Conservation (phyloP, 2,113 vertebrate species). For the Nerophis ophidion region DNA sequence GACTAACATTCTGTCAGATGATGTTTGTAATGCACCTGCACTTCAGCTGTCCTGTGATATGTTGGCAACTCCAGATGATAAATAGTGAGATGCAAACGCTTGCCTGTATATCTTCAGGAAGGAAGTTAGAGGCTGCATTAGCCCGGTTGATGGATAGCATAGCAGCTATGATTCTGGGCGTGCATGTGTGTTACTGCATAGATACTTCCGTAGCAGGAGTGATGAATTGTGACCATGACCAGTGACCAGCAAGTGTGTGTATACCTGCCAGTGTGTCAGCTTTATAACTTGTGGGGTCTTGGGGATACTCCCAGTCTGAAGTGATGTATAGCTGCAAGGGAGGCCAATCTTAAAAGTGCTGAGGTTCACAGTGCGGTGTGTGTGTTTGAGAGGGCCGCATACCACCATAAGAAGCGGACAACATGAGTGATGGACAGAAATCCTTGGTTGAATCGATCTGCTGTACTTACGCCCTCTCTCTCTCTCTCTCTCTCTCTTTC, state of each 20-base stretch:
- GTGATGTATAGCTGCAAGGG: background rate
- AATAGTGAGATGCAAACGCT: background rate
- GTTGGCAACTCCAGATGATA: slow-evolving; percentile 1
- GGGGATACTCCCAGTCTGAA: background rate
- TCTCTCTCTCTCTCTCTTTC: background rate
- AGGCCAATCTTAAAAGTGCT: slow-evolving; percentile 7
- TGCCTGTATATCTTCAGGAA: background rate
- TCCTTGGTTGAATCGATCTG: slow-evolving; percentile 1
- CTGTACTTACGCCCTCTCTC: background rate
- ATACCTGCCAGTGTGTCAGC: background rate
- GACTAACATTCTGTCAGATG: background rate
- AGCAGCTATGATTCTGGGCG: too few relatives aligned
- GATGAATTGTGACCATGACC: too few relatives aligned
- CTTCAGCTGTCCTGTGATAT: background rate
- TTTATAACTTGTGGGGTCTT: slow-evolving; percentile 1
- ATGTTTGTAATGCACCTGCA: background rate
- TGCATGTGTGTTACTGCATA: background rate
- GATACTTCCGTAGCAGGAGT: too few relatives aligned
- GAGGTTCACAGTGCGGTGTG: background rate
- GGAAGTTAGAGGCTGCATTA: background rate
- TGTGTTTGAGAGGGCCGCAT: background rate
- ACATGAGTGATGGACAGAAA: slow-evolving; percentile 1
- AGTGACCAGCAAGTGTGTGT: background rate
- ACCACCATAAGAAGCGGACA: background rate
- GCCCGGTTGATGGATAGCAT: background rate